Conservation (phyloP, 2,888 invertebrate species). For the Patella pellucida region DNA sequence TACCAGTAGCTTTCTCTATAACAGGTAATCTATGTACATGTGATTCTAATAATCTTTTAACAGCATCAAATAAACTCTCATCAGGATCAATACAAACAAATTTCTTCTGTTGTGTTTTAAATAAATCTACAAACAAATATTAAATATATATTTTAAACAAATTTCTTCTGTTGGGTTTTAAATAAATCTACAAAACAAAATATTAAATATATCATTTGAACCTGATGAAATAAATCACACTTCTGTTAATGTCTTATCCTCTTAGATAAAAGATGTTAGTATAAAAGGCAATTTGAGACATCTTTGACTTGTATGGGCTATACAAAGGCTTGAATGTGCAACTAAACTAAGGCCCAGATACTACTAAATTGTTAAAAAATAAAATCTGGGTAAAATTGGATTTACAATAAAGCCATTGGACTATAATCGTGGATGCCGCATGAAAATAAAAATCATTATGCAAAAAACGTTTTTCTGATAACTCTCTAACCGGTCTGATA, state of each 20-base stretch:
- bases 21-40: slow-evolving; percentile 97
- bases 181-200: slow-evolving; percentile 79
- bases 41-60: slow-evolving; percentile 90
- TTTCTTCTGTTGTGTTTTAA: slow-evolving; percentile 87
- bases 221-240: background rate
- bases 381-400: too few relatives aligned
- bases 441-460: too few relatives aligned
- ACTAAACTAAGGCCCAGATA: too few relatives aligned
- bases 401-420: too few relatives aligned
- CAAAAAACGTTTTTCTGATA: too few relatives aligned
- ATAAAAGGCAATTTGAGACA: too few relatives aligned
- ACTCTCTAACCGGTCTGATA: too few relatives aligned
- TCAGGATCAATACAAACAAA: slow-evolving; percentile 93
- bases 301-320: too few relatives aligned
- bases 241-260: background rate
- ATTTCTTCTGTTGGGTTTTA: slow-evolving; percentile 86
- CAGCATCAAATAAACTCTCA: slow-evolving; percentile 85
- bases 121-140: slow-evolving; percentile 78
- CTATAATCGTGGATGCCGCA: too few relatives aligned
- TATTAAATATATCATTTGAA: slow-evolving; percentile 64
- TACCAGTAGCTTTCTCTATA: slow-evolving; percentile 93
- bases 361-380: too few relatives aligned
- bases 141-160: slow-evolving; percentile 74
- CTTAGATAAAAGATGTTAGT: too few relatives aligned
- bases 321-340: too few relatives aligned